Evolutionary conservation across 2,797 vertebrate genomes (phyloP).

Genomic region (Lophius americanus): DNA sequence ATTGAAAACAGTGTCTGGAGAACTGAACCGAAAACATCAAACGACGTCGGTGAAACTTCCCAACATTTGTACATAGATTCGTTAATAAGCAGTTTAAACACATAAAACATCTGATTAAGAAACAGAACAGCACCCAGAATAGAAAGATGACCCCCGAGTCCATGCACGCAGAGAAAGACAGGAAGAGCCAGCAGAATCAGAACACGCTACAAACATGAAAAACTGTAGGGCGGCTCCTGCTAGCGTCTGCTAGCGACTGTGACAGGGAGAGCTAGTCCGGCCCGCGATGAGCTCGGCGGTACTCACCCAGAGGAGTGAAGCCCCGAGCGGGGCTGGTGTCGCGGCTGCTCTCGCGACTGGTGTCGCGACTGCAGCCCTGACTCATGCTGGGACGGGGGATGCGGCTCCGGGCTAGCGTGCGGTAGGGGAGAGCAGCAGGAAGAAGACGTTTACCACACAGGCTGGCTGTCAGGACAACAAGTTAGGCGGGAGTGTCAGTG

Average conservation of each 20-base stretch:
- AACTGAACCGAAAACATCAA: too few relatives aligned
- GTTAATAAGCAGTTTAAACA: neutral
- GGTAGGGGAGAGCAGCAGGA: slow-evolving; percentile 93
- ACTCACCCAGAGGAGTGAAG: slow-evolving; percentile 96
- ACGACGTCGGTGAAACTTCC: neutral
- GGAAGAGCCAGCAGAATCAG: slow-evolving; percentile 7
- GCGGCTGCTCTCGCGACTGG: slow-evolving; percentile 99
- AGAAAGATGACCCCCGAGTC: slow-evolving; percentile 21
- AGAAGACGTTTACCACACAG: slow-evolving; percentile 90
- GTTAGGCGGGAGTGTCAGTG: slow-evolving; percentile 68
- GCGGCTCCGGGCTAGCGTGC: slow-evolving; percentile 97
- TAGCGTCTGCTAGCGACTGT: neutral
- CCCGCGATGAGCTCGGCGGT: slow-evolving; percentile 59
- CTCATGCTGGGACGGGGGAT: slow-evolving; percentile 99
- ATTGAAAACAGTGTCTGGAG: too few relatives aligned
- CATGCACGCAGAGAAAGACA: slow-evolving; percentile 66
- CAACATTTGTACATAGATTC: neutral
- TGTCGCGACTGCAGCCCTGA: slow-evolving; percentile 99
- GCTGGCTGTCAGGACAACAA: slow-evolving; percentile 78
- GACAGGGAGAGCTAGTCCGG: neutral
- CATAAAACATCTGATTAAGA: neutral
- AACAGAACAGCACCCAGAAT: neutral
- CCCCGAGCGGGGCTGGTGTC: slow-evolving; percentile 99
- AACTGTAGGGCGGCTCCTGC: neutral
- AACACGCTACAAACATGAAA: neutral